A percentile compares a stretch with the other conserved stretches of the same genome.
phyloP scores from a whole-genome alignment of 1,140 invertebrate species.

The Magallana ariakensis region DNA sequence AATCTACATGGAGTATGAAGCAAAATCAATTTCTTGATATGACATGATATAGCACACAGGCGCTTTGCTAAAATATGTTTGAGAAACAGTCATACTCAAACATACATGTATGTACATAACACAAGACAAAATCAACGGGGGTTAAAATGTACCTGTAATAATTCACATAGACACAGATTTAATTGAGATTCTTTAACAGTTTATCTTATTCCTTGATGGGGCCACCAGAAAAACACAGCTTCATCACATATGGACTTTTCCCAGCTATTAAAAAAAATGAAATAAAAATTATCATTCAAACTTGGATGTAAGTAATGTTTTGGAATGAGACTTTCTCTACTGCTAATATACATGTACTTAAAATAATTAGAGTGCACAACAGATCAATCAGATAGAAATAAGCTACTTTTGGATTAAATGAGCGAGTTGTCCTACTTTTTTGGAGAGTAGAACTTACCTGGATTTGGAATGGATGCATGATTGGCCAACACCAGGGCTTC shows the following conservation, averaged over 20 bases:
- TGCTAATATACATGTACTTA: too few relatives aligned
- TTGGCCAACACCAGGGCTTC: conserved; percentile 97
- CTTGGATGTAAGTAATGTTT: too few relatives aligned
- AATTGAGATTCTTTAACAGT: background rate
- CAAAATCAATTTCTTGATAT: too few relatives aligned
- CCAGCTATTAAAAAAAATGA: conserved; percentile 21
- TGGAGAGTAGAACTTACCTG: conserved; percentile 80
- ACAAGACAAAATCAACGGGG: too few relatives aligned
- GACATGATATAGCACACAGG: too few relatives aligned
- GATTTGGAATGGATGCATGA: conserved; percentile 94
- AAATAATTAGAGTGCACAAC: background rate
- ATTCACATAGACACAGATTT: background rate
- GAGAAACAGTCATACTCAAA: too few relatives aligned
- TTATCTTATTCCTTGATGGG: conserved; percentile 5
- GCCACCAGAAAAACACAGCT: conserved; percentile 36
- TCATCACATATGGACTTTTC: conserved; percentile 34
- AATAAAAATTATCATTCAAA: background rate
- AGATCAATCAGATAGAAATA: background rate
- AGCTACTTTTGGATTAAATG: too few relatives aligned
- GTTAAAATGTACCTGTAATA: too few relatives aligned
- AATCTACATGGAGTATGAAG: too few relatives aligned
- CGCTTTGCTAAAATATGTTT: too few relatives aligned
- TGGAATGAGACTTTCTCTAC: too few relatives aligned
- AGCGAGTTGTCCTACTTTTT: background rate
- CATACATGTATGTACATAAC: too few relatives aligned